Percentiles rank a stretch among this genome's conserved stretches.
phyloP scores from a whole-genome alignment of 1,140 invertebrate species.

The Diabrotica undecimpunctata region DNA sequence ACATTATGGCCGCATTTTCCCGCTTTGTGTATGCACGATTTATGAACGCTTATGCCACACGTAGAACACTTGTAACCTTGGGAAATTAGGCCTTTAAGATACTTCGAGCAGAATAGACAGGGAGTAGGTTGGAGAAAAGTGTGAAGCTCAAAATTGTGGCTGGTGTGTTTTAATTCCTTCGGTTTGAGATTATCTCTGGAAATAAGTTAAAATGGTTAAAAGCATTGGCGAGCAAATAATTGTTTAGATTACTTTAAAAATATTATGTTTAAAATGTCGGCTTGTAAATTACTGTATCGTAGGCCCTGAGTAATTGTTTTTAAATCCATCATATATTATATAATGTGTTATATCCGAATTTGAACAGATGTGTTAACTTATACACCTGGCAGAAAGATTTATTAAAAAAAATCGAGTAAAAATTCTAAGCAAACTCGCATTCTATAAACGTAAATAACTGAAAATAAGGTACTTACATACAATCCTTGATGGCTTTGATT shows the following conservation, averaged over 20 bases:
- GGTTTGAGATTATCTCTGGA: constrained; percentile 86
- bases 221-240: too few species aligned
- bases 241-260: too few species aligned
- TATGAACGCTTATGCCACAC: constrained; percentile 71
- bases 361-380: too few species aligned
- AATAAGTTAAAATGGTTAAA: not conserved
- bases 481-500: constrained; percentile 85
- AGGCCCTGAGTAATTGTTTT: too few species aligned
- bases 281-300: too few species aligned
- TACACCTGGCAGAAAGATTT: too few species aligned
- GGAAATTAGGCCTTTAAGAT: constrained; percentile 81
- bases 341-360: too few species aligned
- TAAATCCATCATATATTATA: too few species aligned
- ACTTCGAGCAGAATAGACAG: constrained; percentile 81
- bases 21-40: constrained; percentile 61
- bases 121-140: constrained; percentile 80
- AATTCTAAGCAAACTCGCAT: too few species aligned
- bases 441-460: too few species aligned
- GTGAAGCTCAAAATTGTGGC: constrained; percentile 82
- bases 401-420: too few species aligned
- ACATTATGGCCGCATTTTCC: constrained; percentile 23
- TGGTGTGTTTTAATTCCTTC: constrained; percentile 67
- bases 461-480: constrained; percentile 68
- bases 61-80: constrained; percentile 76
- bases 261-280: too few species aligned